A percentile compares a stretch with the other conserved stretches of the same genome.
These are phyloP conservation scores for Mycalesis mineus DNA, from an alignment of 2,888 invertebrate species.

Conservation along the genomic window DNA sequence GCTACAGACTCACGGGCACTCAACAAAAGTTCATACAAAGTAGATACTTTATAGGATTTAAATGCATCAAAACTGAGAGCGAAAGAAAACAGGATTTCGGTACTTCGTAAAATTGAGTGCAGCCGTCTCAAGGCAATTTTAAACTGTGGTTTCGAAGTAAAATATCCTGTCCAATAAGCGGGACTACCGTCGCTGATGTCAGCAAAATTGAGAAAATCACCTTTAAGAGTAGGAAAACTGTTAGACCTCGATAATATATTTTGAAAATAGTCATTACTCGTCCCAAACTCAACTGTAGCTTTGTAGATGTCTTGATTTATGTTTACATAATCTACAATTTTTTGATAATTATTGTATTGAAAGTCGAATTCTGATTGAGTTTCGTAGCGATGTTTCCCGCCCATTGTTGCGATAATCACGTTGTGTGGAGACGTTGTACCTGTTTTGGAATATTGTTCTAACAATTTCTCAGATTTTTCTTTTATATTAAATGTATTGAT, in stretches of 20 bases:
- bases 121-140: slow-evolving; percentile 90
- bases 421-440: slow-evolving; percentile 93
- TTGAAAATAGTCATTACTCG: slow-evolving; percentile 91
- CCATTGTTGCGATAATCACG: slow-evolving; percentile 92
- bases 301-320: slow-evolving; percentile 82
- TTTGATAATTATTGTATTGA: slow-evolving; percentile 94
- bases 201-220: slow-evolving; percentile 97
- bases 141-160: slow-evolving; percentile 90
- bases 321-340: slow-evolving; percentile 92
- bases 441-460: slow-evolving; percentile 93
- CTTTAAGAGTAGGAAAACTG: slow-evolving; percentile 84
- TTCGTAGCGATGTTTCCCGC: slow-evolving; percentile 95
- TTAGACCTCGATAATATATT: slow-evolving; percentile 80
- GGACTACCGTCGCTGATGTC: slow-evolving; percentile 91
- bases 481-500: slow-evolving; percentile 90
- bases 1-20: slow-evolving; percentile 87
- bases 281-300: slow-evolving; percentile 90
- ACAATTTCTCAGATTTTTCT: slow-evolving; percentile 87
- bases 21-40: slow-evolving; percentile 72
- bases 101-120: slow-evolving; percentile 86
- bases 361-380: slow-evolving; percentile 93
- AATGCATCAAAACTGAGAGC: slow-evolving; percentile 81
- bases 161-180: slow-evolving; percentile 98
- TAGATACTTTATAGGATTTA: slow-evolving; percentile 73
- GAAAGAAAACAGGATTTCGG: slow-evolving; percentile 90